A percentile compares a stretch with the other conserved stretches of the same genome.
These are phyloP conservation scores for Proteles cristata DNA, from an alignment of 2,113 vertebrate species.

Conservation along the genomic window DNA sequence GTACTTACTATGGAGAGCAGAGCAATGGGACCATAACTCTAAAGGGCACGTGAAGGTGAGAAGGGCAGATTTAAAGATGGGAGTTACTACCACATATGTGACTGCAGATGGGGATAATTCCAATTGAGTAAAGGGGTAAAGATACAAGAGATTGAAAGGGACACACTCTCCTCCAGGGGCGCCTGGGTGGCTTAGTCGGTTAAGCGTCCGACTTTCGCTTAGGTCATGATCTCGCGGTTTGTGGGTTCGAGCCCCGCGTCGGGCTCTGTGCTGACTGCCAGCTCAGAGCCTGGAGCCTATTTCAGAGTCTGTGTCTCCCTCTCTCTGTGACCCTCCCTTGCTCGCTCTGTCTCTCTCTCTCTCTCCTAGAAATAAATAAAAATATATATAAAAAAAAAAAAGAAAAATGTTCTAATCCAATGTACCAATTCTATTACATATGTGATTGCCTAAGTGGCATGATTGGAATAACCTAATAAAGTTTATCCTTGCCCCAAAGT, in stretches of 20 bases:
- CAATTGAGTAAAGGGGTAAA: neutral
- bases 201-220: no score
- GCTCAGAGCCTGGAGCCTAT: no score
- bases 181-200: no score
- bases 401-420: neutral
- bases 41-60: neutral
- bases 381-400: no score
- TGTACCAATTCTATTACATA: neutral
- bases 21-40: neutral
- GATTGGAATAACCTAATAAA: neutral
- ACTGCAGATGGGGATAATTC: neutral
- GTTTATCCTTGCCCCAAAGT: slow-evolving; percentile 40
- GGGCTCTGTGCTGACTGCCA: no score
- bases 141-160: neutral
- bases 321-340: no score
- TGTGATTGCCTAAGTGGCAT: neutral
- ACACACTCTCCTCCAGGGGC: neutral
- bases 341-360: no score
- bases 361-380: no score
- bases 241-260: no score
- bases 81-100: neutral
- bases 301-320: no score
- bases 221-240: no score
- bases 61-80: neutral
- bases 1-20: neutral